phyloP scores from a whole-genome alignment of 2,113 vertebrate genomes.

The Siniperca chuatsi region DNA sequence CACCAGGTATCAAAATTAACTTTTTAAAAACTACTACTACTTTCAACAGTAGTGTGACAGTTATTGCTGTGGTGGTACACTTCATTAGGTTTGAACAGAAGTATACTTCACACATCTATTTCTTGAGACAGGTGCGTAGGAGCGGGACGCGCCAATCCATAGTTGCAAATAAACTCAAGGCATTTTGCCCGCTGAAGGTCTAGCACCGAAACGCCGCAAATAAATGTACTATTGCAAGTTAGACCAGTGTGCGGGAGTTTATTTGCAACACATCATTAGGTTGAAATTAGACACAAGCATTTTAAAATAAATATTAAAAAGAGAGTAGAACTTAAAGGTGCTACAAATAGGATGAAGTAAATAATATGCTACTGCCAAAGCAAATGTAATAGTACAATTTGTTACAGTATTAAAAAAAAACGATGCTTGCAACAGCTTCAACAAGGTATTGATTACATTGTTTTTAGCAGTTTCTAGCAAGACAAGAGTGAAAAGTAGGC shows the following conservation, averaged over 20 bases:
- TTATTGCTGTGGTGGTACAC: conserved; percentile 65
- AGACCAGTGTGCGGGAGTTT: no score
- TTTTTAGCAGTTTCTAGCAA: conserved; percentile 22
- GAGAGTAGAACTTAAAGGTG: conserved; percentile 47
- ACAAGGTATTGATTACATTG: conserved; percentile 13
- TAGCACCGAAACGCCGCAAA: no score
- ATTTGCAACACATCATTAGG: neutral
- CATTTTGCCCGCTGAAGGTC: no score
- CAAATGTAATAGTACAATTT: neutral
- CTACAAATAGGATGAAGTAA: conserved; percentile 47
- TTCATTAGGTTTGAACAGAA: neutral
- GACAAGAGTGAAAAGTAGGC: conserved; percentile 3
- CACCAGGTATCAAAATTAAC: conserved; percentile 18
- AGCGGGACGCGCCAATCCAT: no score
- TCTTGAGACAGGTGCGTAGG: no score
- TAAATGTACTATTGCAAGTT: no score
- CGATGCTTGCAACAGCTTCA: neutral
- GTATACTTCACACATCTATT: no score
- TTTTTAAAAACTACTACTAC: conserved; percentile 24
- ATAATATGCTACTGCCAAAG: conserved; percentile 10
- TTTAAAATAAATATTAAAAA: conserved; percentile 48
- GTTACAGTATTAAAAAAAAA: conserved; percentile 6
- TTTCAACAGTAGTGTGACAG: conserved; percentile 29
- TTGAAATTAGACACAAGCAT: conserved; percentile 32
- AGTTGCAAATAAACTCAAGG: no score